A percentile compares a stretch with the other conserved stretches of the same genome.
phyloP scores from a whole-genome alignment of 1,140 invertebrate genomes.

The Ceratina japonica region DNA sequence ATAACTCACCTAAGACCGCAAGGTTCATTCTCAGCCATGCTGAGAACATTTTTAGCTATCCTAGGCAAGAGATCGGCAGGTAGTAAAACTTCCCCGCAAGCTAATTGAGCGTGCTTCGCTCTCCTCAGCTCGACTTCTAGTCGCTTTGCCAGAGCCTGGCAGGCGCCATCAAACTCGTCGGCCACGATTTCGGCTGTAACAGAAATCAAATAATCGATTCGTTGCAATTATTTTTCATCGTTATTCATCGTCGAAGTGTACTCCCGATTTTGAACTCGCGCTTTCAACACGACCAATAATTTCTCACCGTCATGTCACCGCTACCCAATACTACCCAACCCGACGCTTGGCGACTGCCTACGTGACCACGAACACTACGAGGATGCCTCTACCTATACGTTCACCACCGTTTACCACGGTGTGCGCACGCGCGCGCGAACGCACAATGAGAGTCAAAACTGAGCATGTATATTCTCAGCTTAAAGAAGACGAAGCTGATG shows the following conservation, averaged over 20 bases:
- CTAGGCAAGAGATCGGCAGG: conserved; percentile 87
- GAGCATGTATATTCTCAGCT: no score
- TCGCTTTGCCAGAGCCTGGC: conserved; percentile 82
- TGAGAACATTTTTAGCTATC: conserved; percentile 87
- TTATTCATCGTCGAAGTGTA: neutral
- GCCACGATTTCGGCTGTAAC: conserved; percentile 69
- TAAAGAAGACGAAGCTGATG: no score
- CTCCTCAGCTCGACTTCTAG: conserved; percentile 87
- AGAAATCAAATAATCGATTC: conserved; percentile 29
- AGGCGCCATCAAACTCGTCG: conserved; percentile 74
- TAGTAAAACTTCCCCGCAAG: conserved; percentile 89
- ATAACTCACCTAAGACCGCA: conserved; percentile 84
- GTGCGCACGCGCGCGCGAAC: neutral
- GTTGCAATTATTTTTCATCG: neutral
- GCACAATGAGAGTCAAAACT: no score
- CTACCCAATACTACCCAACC: neutral
- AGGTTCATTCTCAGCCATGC: conserved; percentile 90
- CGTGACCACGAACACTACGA: no score
- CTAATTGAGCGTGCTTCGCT: conserved; percentile 88
- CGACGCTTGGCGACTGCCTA: neutral
- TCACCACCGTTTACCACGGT: no score
- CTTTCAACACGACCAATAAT: neutral
- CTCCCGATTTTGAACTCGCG: no score
- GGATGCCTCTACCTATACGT: neutral
- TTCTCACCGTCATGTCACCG: neutral